phyloP scores from a whole-genome alignment of 2,888 invertebrate genomes.

The Metopia argyrocephala region DNA sequence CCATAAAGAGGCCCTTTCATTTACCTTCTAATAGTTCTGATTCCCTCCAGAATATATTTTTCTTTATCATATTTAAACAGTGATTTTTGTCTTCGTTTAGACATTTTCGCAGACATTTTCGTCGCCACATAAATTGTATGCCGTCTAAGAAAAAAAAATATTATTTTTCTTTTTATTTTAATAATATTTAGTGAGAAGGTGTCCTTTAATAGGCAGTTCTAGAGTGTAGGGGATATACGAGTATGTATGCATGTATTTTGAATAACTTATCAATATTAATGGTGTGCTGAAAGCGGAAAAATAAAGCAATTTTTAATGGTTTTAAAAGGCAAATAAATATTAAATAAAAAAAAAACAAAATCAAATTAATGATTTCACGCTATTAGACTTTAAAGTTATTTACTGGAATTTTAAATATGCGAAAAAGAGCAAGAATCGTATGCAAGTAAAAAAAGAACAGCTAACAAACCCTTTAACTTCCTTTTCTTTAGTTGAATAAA shows the following conservation, averaged over 20 bases:
- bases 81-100: slow-evolving; percentile 10
- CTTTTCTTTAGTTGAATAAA: no score
- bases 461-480: no score
- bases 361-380: slow-evolving; percentile 1
- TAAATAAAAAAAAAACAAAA: neutral
- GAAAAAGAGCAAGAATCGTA: no score
- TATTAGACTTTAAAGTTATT: neutral
- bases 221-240: neutral
- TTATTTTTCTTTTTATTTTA: neutral
- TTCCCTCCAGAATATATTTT: no score
- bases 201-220: neutral
- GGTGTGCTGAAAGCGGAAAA: slow-evolving; percentile 57
- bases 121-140: slow-evolving; percentile 57
- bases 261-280: slow-evolving; percentile 56
- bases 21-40: no score
- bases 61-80: no score
- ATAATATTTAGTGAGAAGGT: neutral
- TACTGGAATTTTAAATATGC: no score
- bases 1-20: no score
- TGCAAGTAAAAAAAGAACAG: no score
- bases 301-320: slow-evolving; percentile 52
- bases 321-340: slow-evolving; percentile 2
- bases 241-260: neutral
- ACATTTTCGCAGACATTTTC: slow-evolving; percentile 22
- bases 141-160: slow-evolving; percentile 10